Base-by-base conservation (phyloP, 2,797 vertebrate species). In the Alosa sapidissima region DNA sequence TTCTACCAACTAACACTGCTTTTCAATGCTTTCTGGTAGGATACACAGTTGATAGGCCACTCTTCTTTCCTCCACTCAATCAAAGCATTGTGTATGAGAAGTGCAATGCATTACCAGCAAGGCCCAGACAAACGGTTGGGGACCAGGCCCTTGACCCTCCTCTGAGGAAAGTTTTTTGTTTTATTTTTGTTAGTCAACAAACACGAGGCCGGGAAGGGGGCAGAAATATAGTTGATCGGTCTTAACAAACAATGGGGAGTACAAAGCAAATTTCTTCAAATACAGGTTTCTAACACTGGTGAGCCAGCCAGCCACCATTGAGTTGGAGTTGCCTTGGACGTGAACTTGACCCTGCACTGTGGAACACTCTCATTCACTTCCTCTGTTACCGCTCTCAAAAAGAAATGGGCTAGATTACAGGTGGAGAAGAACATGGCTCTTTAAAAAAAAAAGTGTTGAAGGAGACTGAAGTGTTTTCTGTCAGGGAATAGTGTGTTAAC, bases 151-250 rank as follows among this genome's bases (percentile, higher is more conserved):
- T 41, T 75, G 68, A 68, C 62, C 62, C n/a, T 65, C 60, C 28
- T 68, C 62, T 33, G 11, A 33, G 28, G 62, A 68, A 68, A 68
- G 62, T 72, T 72, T 72, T n/a, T 62, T 24, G n/a, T 62, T 58
- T 58, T 19, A 16, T 55, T 16, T 3, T 55, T 55, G 8, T 10
- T 9, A 51, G 49, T 51, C 5, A 10, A 51, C 49, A 51, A 11
- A 10, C 11, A 4, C 41, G 41, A 41, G 41, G 41, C 11, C 11
- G 1, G 8, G 49, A 51, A 51, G 49, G 49, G 8, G 49, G 8
- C 19, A 4, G 62, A 33, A 41, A 3, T 3, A 41, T 14, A 72
- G 13, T 36, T 2, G 16, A 72, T 72, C 65, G 36, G 65, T 72
- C 65, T 33, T 13, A 72, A 41, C 13, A 72, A 72, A 72, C 28